Conservation (phyloP, 1,140 invertebrate species). For the Diachasmimorpha longicaudata region DNA sequence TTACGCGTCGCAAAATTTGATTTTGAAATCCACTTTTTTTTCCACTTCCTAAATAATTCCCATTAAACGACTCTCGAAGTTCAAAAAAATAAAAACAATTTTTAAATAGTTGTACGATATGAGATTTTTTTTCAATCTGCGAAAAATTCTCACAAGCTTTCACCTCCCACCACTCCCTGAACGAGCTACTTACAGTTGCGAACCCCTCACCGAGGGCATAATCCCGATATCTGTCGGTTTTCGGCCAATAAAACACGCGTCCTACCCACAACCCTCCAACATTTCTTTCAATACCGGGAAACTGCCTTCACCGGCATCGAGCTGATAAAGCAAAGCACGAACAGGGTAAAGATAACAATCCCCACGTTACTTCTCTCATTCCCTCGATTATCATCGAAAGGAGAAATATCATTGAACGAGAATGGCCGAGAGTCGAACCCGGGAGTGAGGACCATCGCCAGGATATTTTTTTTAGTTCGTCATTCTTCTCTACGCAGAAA, state of each 20-base stretch:
- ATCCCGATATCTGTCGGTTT: conserved; percentile 65
- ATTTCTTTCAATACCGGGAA: conserved; percentile 22
- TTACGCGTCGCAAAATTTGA: too few species aligned
- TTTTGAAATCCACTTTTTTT: too few species aligned
- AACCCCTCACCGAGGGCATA: conserved; percentile 44
- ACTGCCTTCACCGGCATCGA: conserved; percentile 48
- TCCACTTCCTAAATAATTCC: too few species aligned
- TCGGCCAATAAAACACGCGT: conserved; percentile 65
- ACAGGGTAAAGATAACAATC: conserved; percentile 51
- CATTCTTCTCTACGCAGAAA: neutral
- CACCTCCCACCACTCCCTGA: neutral
- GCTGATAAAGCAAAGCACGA: conserved; percentile 53
- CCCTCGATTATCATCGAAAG: neutral
- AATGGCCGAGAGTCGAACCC: neutral
- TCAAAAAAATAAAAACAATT: too few species aligned
- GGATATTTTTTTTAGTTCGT: neutral
- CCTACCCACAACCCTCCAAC: conserved; percentile 29
- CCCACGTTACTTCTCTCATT: conserved; percentile 29
- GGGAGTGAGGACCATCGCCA: neutral
- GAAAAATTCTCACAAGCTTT: neutral
- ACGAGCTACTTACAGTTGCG: neutral
- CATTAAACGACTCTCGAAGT: too few species aligned
- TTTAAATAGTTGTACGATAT: too few species aligned
- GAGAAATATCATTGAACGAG: neutral
- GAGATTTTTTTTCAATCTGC: neutral